Base-by-base conservation (phyloP, 1,140 invertebrate species). In the Apis cerana region DNA sequence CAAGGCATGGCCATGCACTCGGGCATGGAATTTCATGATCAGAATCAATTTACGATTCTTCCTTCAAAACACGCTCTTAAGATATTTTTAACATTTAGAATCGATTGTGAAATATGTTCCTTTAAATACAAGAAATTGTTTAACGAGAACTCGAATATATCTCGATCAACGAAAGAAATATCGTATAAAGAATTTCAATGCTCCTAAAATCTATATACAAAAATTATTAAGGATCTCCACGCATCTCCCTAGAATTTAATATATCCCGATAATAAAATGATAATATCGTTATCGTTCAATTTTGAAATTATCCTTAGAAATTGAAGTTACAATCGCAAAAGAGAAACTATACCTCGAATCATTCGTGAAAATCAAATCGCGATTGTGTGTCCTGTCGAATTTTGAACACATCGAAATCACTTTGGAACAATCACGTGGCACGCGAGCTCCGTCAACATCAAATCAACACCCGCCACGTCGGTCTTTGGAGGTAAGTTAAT, bases 401-500 rank as follows among this genome's bases (percentile, higher is more conserved):
- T 65, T 43, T 68, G 33, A 52, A 19, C 33, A 59, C 33, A 81
- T 64, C 23, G 77, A 78, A 88, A 88, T 88, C 86, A 82, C 80
- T 88, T 83, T n/a, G 52, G 21, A 43, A 67, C 68, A 62, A 33
- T 89, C 79, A 88, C 87, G 62, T 80, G 80, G 67, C 75, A 82
- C 67, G 69, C 58, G 71, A 84, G 65, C 43, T 70, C 58, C 72
- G 86, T 88, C 87, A 88, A 88, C 87, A 82, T 84, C 78, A 79
- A 86, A 88, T 76, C 85, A 80, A 65, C 71, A 85, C 67, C 71
- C 58, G 17, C 70, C 74, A 71, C 65, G 68, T 78, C 68, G 75
- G n/a, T 69, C 61, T 54, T 54, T 75, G 75, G 77, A 84, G 87
- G 81, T 88, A 89, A 89, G 87, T 89, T 89, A 89, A 88, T 89